Conservation (phyloP, 2,888 invertebrate species). For the Notocelia uddmanniana region DNA sequence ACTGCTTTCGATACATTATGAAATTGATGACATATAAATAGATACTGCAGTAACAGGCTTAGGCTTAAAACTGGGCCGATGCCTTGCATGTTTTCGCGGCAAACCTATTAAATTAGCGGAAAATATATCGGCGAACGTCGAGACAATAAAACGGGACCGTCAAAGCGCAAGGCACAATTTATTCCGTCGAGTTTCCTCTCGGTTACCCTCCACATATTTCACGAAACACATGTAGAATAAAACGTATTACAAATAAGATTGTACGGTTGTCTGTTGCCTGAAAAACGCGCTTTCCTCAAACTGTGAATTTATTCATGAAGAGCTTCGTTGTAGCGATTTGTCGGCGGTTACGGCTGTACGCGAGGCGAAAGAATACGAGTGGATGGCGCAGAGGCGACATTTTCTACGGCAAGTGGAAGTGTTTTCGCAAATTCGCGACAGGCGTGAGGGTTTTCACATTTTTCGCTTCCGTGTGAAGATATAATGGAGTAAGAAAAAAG, state of each 20-base stretch:
- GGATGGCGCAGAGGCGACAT: conserved; percentile 33
- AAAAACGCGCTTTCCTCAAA: conserved; percentile 44
- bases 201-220: conserved; percentile 44
- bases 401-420: conserved; percentile 5
- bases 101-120: conserved; percentile 33
- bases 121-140: conserved; percentile 36
- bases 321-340: conserved; percentile 41
- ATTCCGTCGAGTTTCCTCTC: conserved; percentile 32
- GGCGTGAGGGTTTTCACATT: background rate
- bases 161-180: conserved; percentile 39
- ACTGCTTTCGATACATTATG: no score
- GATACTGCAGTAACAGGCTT: background rate
- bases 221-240: conserved; percentile 44
- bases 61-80: conserved; percentile 3
- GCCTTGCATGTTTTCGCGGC: conserved; percentile 18
- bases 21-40: background rate
- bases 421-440: conserved; percentile 11
- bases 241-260: conserved; percentile 44
- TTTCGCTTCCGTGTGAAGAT: background rate
- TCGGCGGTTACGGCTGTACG: conserved; percentile 37
- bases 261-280: conserved; percentile 42
- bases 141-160: conserved; percentile 39
- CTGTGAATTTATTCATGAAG: conserved; percentile 46
- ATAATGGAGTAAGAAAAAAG: background rate
- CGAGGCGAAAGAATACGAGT: conserved; percentile 25